phyloP scores from a whole-genome alignment of 2,797 vertebrate genomes.

The Pygocentrus nattereri region DNA sequence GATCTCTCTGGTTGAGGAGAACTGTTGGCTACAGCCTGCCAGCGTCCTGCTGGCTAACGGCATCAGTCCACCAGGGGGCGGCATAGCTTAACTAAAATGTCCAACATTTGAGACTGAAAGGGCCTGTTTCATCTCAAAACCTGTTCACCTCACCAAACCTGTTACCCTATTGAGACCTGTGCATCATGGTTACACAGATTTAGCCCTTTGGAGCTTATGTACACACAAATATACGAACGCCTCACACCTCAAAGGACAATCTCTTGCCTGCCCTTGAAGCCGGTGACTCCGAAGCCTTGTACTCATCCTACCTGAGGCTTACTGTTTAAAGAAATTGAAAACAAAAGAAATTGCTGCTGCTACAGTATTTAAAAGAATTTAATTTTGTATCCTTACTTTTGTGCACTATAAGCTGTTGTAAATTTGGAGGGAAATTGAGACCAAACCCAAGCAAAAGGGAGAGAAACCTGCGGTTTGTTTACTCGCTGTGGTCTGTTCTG shows the following conservation, averaged over 20 bases:
- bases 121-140: conserved; percentile 57
- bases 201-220: conserved; percentile 57
- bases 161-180: conserved; percentile 51
- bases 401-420: conserved; percentile 84
- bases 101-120: conserved; percentile 13
- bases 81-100: not conserved
- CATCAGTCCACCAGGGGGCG: conserved; percentile 12
- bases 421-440: conserved; percentile 77
- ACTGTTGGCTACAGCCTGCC: conserved; percentile 60
- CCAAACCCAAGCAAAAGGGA: conserved; percentile 82
- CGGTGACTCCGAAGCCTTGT: conserved; percentile 71
- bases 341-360: conserved; percentile 79
- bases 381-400: conserved; percentile 84
- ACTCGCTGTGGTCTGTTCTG: conserved; percentile 71
- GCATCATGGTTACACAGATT: conserved; percentile 30
- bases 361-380: conserved; percentile 85
- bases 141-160: conserved; percentile 58
- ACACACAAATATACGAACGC: conserved; percentile 64
- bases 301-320: conserved; percentile 75
- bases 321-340: conserved; percentile 69
- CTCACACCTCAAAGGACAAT: conserved; percentile 76
- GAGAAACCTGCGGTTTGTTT: conserved; percentile 75
- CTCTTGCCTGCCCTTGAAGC: conserved; percentile 65
- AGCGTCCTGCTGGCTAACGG: conserved; percentile 65
- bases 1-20: conserved; percentile 52